phyloP scores from a whole-genome alignment of 2,113 vertebrate species.

The Hydrochoerus hydrochaeris region DNA sequence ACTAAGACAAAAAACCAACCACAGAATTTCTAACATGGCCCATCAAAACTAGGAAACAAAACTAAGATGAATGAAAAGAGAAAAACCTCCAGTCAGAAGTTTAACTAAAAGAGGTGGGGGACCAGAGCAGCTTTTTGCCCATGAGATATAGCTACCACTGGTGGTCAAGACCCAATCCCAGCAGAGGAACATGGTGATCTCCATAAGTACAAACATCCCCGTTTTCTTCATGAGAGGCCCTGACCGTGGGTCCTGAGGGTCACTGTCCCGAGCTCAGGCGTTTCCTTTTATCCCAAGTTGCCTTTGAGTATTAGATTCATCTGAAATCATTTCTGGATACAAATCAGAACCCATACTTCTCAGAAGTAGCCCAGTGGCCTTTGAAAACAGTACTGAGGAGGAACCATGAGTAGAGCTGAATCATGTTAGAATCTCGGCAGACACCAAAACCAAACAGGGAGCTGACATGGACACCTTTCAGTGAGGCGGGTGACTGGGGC shows the following conservation, averaged over 20 bases:
- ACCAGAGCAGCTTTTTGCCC: background rate
- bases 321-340: background rate
- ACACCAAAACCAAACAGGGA: slow-evolving; percentile 94
- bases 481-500: slow-evolving; percentile 94
- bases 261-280: background rate
- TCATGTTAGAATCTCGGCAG: slow-evolving; percentile 76
- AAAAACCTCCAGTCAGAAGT: background rate
- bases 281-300: background rate
- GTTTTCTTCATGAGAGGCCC: background rate
- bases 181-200: background rate
- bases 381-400: background rate
- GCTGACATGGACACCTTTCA: slow-evolving; percentile 92
- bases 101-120: background rate
- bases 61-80: background rate
- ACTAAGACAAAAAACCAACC: background rate
- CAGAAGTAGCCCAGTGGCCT: background rate
- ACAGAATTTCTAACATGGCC: background rate
- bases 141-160: background rate
- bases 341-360: background rate
- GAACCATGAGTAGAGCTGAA: background rate
- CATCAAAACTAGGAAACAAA: background rate
- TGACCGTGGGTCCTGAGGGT: background rate
- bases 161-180: background rate
- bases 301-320: background rate
- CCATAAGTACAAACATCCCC: background rate